These are phyloP conservation scores for Morbakka virulenta DNA, from an alignment of 30 jellyfish, hydroid and myxozoan genomes.

Conservation along the genomic window DNA sequence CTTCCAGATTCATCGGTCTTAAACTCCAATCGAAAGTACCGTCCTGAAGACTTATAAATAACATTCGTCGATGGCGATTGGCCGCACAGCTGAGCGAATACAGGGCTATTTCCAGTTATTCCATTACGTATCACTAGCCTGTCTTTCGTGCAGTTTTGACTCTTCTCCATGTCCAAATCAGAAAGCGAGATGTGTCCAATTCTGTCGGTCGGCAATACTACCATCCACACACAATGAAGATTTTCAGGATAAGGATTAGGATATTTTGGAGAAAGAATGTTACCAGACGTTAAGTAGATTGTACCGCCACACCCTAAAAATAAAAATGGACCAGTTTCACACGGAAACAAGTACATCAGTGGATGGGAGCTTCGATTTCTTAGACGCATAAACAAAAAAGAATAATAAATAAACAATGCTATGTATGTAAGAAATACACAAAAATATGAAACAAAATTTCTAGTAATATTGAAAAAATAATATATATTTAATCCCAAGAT, in stretches of 20 bases:
- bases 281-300: slow-evolving; percentile 41
- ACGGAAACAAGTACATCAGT: too few species aligned
- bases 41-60: slow-evolving; percentile 33
- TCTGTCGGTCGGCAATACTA: slow-evolving; percentile 48
- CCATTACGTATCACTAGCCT: slow-evolving; percentile 49
- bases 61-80: slow-evolving; percentile 20
- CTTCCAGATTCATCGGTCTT: slow-evolving; percentile 42
- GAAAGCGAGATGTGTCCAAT: slow-evolving; percentile 10
- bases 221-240: slow-evolving; percentile 59
- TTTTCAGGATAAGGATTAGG: slow-evolving; percentile 48
- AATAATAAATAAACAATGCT: too few species aligned
- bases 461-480: too few species aligned
- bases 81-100: slow-evolving; percentile 26
- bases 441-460: too few species aligned
- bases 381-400: too few species aligned
- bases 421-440: too few species aligned
- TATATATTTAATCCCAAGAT: too few species aligned
- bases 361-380: too few species aligned
- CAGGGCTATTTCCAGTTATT: slow-evolving; percentile 36
- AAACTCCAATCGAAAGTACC: slow-evolving; percentile 18
- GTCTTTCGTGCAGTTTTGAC: slow-evolving; percentile 48
- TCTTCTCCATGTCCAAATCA: slow-evolving; percentile 46
- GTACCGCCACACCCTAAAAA: slow-evolving; percentile 72
- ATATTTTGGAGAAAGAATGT: slow-evolving; percentile 33
- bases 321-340: background rate